Evolutionary conservation across 1,140 invertebrate genomes (phyloP).

Genomic region (Pemphigus obesinymphae): DNA sequence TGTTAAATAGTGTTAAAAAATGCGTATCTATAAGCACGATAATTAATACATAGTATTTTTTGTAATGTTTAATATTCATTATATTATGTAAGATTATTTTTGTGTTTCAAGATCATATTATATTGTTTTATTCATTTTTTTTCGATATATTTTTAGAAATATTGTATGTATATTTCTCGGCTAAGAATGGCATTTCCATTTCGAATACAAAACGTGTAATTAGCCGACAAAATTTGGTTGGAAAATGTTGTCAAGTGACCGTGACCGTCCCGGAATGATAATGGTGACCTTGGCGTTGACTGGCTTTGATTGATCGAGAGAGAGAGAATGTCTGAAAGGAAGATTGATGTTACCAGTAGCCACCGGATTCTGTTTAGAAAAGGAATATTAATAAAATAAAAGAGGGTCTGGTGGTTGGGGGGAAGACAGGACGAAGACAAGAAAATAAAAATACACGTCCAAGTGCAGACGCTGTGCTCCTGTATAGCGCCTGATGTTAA

Average conservation of each 20-base stretch:
- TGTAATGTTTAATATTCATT: too few relatives aligned
- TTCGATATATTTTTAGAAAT: too few relatives aligned
- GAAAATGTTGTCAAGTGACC: slow-evolving; percentile 38
- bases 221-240: slow-evolving; percentile 24
- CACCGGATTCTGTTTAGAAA: slow-evolving; percentile 2
- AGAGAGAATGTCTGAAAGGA: slow-evolving; percentile 31
- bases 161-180: background rate
- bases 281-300: slow-evolving; percentile 35
- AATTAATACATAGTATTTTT: too few relatives aligned
- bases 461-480: background rate
- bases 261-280: slow-evolving; percentile 37
- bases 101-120: too few relatives aligned
- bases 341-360: slow-evolving; percentile 39
- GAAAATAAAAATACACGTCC: slow-evolving; percentile 20
- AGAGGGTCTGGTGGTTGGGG: background rate
- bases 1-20: background rate
- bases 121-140: too few relatives aligned
- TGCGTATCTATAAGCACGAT: background rate
- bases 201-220: slow-evolving; percentile 23
- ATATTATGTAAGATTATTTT: too few relatives aligned
- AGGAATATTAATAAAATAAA: slow-evolving; percentile 29
- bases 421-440: background rate
- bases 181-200: background rate
- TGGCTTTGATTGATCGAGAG: slow-evolving; percentile 37
- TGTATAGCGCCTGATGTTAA: background rate